Conservation (phyloP, 2,888 invertebrate genomes). For the Sarcophaga subvicina region DNA sequence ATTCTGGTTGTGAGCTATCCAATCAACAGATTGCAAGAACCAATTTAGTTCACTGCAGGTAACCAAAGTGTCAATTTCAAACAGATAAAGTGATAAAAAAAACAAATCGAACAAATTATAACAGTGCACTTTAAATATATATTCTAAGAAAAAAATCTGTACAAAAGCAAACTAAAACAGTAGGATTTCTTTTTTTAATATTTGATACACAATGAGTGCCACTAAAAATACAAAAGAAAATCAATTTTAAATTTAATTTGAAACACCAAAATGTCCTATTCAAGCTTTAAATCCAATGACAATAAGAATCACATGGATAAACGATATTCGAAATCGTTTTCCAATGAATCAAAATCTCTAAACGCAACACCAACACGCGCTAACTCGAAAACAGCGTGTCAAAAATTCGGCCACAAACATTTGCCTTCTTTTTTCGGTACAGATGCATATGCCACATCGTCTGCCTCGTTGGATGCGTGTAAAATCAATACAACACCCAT, state of each 20-base stretch:
- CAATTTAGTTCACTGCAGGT: slow-evolving; percentile 70
- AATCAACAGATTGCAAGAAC: slow-evolving; percentile 59
- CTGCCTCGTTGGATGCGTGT: slow-evolving; percentile 22
- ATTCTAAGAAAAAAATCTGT: not conserved
- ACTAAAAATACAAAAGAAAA: not conserved
- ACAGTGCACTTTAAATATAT: not conserved
- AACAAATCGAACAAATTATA: slow-evolving; percentile 22
- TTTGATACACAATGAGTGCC: not conserved
- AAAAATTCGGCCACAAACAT: slow-evolving; percentile 55
- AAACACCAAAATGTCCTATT: slow-evolving; percentile 13
- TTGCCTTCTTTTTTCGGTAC: slow-evolving; percentile 58
- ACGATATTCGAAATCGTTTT: slow-evolving; percentile 48
- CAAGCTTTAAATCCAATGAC: slow-evolving; percentile 30
- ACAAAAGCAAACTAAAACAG: slow-evolving; percentile 8
- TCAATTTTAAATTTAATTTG: not conserved
- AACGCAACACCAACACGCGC: slow-evolving; percentile 52
- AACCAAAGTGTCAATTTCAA: slow-evolving; percentile 66
- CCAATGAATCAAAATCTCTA: slow-evolving; percentile 54
- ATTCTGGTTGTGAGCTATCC: slow-evolving; percentile 52
- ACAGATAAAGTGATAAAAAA: slow-evolving; percentile 30
- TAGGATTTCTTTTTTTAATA: slow-evolving; percentile 14
- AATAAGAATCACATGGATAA: slow-evolving; percentile 39
- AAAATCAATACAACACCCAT: slow-evolving; percentile 53
- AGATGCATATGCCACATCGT: slow-evolving; percentile 28
- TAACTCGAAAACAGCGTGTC: slow-evolving; percentile 31